These are phyloP conservation scores for Pteronotus mesoamericanus DNA, from an alignment of 2,797 vertebrate species.

Conservation along the genomic window DNA sequence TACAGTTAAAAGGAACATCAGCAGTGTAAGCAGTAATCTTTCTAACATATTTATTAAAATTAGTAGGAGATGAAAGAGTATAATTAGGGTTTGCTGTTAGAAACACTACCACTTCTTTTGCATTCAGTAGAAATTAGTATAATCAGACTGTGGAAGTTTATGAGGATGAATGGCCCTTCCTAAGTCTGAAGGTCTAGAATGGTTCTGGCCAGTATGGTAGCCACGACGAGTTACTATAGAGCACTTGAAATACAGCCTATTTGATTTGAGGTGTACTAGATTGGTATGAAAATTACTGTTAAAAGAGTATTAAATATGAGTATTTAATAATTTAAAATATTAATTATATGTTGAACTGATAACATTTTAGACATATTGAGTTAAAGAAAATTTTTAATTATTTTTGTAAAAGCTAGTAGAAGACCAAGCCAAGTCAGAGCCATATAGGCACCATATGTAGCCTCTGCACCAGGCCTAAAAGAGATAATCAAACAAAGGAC, in stretches of 20 bases:
- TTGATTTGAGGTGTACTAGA: neutral
- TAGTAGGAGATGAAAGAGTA: neutral
- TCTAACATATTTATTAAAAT: neutral
- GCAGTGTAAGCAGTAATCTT: neutral
- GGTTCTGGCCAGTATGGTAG: neutral
- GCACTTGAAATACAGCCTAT: neutral
- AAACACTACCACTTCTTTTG: neutral
- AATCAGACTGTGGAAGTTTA: neutral
- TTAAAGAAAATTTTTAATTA: neutral
- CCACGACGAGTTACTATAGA: neutral
- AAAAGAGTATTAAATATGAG: neutral
- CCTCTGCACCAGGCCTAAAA: neutral
- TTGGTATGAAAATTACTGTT: neutral
- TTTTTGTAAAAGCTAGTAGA: neutral
- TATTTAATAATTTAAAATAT: neutral
- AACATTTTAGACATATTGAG: neutral
- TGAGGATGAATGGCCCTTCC: neutral
- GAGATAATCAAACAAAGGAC: neutral
- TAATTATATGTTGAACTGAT: neutral
- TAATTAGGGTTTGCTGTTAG: neutral
- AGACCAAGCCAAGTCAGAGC: neutral
- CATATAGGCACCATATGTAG: neutral
- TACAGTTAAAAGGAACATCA: neutral
- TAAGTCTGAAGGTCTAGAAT: neutral
- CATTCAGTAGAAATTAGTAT: neutral